Percentiles rank a stretch among this genome's conserved stretches.
These are phyloP conservation scores for Chaetogeoica ovagalla DNA, from an alignment of 2,888 invertebrate species.

Conservation along the genomic window DNA sequence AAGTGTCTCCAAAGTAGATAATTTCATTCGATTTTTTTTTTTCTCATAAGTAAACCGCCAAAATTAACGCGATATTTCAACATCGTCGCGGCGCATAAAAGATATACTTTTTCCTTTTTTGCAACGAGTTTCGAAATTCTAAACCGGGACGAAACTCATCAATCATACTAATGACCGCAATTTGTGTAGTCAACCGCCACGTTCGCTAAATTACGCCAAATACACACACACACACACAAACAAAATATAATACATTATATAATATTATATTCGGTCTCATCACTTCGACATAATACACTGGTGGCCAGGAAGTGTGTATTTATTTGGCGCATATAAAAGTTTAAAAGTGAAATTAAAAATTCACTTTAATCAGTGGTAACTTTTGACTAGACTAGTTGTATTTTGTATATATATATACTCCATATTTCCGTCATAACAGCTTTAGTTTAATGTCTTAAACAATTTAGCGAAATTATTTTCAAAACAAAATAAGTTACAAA, in stretches of 20 bases:
- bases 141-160: slow-evolving; percentile 17
- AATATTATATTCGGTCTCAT: background rate
- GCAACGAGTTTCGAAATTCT: slow-evolving; percentile 13
- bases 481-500: no score
- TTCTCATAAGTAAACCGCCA: background rate
- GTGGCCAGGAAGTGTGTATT: background rate
- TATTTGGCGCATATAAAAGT: no score
- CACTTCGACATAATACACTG: background rate
- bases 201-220: slow-evolving; percentile 1
- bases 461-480: no score
- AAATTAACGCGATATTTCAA: background rate
- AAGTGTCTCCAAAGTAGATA: no score
- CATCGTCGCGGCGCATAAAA: background rate
- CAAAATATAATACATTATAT: no score
- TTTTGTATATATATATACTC: no score
- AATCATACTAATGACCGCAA: slow-evolving; percentile 29
- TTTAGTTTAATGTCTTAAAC: no score
- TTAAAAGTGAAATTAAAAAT: no score
- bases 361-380: no score
- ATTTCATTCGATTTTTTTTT: background rate
- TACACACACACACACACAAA: no score
- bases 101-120: background rate
- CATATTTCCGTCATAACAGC: no score
- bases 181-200: slow-evolving; percentile 11
- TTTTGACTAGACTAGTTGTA: no score